phyloP scores from a whole-genome alignment of 2,888 invertebrate species.

The Drosophila mayaguana region DNA sequence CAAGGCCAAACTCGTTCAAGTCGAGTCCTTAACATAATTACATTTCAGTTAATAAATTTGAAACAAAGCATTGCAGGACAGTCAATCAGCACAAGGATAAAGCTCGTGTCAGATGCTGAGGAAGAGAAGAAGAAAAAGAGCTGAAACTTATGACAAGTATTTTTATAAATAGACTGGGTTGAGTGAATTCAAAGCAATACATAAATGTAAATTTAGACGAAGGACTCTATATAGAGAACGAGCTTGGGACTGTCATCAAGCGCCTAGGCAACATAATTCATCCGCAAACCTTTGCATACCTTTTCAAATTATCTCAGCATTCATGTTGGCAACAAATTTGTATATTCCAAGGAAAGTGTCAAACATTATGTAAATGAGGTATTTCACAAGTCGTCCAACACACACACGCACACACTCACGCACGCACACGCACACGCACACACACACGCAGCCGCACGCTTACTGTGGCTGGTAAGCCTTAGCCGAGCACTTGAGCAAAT shows the following conservation, averaged over 20 bases:
- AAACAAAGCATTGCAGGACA: constrained; percentile 13
- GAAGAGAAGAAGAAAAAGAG: not conserved
- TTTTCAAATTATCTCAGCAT: constrained; percentile 23
- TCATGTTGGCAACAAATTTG: constrained; percentile 52
- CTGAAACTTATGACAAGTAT: not conserved
- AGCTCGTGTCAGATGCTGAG: not conserved
- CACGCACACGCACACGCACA: not conserved
- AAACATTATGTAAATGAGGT: constrained; percentile 53
- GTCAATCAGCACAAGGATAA: not conserved
- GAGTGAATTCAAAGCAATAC: too few relatives aligned
- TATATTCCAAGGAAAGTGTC: constrained; percentile 40
- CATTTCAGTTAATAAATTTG: constrained; percentile 26
- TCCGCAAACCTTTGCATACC: not conserved
- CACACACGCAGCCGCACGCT: not conserved
- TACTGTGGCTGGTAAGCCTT: constrained; percentile 22
- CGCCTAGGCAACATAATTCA: not conserved
- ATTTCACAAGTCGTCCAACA: constrained; percentile 36
- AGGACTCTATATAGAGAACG: not conserved
- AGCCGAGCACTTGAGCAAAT: constrained; percentile 72
- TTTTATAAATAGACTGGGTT: not conserved
- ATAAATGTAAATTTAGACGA: not conserved
- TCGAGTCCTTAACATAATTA: constrained; percentile 4
- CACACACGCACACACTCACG: constrained; percentile 1
- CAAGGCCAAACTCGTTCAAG: constrained; percentile 25
- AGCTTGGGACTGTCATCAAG: not conserved